Percentiles rank a stretch among this genome's conserved stretches.
phyloP scores from a whole-genome alignment of 1,140 invertebrate genomes.

The Drosophila nannoptera region DNA sequence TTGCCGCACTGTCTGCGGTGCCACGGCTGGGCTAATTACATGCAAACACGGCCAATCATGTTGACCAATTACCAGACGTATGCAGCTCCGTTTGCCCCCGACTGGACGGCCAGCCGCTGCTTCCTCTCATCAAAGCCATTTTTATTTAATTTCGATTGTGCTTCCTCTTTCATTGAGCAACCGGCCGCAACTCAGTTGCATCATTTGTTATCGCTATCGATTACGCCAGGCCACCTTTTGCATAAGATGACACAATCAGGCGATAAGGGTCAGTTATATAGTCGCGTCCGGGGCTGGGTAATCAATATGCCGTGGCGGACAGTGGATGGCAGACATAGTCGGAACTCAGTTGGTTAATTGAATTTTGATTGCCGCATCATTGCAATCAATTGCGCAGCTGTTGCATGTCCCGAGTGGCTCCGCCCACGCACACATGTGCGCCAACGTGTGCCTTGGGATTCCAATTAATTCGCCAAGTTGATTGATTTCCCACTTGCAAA shows the following conservation, averaged over 20 bases:
- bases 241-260: conserved; percentile 14
- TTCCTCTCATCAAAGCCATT: background rate
- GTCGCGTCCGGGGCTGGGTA: background rate
- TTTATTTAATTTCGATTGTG: background rate
- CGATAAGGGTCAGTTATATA: background rate
- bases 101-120: background rate
- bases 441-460: conserved; percentile 59
- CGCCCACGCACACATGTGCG: conserved; percentile 45
- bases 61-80: conserved; percentile 68
- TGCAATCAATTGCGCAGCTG: conserved; percentile 46
- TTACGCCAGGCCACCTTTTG: conserved; percentile 7
- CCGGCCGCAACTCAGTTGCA: conserved; percentile 1
- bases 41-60: conserved; percentile 74
- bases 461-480: conserved; percentile 72
- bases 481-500: conserved; percentile 66
- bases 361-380: conserved; percentile 69
- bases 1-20: conserved; percentile 57
- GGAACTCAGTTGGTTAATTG: conserved; percentile 48
- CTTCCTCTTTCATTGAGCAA: background rate
- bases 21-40: conserved; percentile 61
- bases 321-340: no score
- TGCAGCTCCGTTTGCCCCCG: conserved; percentile 12
- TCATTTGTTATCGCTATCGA: conserved; percentile 10
- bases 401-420: conserved; percentile 1
- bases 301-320: conserved; percentile 30